These are phyloP conservation scores for Oppia nitens DNA, from an alignment of 1,140 invertebrate genomes.

Conservation along the genomic window DNA sequence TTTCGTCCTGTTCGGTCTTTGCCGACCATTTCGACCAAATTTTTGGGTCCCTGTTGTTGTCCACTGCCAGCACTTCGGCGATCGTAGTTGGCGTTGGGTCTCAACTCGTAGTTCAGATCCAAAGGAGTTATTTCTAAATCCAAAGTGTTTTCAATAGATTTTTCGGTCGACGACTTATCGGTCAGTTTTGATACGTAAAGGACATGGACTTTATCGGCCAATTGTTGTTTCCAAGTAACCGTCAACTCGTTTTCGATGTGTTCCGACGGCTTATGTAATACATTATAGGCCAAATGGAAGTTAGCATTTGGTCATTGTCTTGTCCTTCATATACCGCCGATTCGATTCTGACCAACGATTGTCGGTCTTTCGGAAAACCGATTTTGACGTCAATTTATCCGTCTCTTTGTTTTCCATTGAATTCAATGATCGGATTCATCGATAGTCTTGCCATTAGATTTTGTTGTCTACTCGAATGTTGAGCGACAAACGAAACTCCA, in stretches of 20 bases:
- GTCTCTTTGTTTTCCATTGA: background rate
- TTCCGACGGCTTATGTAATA: background rate
- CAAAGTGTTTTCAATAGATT: background rate
- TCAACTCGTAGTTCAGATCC: constrained; percentile 9
- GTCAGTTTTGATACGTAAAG: background rate
- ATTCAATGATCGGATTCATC: constrained; percentile 7
- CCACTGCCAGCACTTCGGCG: background rate
- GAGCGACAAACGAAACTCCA: constrained; percentile 3
- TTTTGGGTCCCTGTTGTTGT: background rate
- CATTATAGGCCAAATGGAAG: background rate
- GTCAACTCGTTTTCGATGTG: constrained; percentile 12
- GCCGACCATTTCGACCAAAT: background rate
- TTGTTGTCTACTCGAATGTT: background rate
- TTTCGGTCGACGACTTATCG: background rate
- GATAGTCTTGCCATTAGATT: background rate
- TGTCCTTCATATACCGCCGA: constrained; percentile 1
- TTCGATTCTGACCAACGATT: constrained; percentile 4
- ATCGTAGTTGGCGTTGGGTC: background rate
- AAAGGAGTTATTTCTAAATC: background rate
- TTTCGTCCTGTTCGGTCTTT: background rate
- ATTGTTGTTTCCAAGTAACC: background rate
- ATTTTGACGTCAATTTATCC: constrained; percentile 6
- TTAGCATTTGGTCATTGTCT: background rate
- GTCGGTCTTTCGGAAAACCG: constrained; percentile 2
- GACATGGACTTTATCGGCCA: background rate